phyloP scores from a whole-genome alignment of 2,888 invertebrate species.

The Perizoma affinitatum region DNA sequence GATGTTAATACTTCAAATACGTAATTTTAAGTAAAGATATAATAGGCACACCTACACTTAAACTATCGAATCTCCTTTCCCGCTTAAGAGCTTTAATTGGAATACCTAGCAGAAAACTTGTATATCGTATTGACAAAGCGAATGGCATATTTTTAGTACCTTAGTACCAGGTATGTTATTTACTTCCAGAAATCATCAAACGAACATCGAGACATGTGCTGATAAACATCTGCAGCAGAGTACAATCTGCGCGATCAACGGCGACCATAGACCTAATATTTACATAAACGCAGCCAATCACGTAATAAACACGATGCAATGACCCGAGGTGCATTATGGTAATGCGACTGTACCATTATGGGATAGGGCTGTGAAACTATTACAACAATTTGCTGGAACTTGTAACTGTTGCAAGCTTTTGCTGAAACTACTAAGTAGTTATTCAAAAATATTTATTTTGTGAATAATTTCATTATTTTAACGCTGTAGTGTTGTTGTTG shows the following conservation, averaged over 20 bases:
- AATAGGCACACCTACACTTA: too few species aligned
- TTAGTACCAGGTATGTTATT: too few species aligned
- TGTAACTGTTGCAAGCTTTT: not conserved
- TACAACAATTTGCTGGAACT: conserved; percentile 12
- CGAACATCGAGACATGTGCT: not conserved
- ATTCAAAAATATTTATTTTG: not conserved
- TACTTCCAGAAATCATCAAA: not conserved
- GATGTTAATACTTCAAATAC: too few species aligned
- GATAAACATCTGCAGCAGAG: conserved; percentile 22
- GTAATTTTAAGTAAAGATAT: too few species aligned
- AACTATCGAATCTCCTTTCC: too few species aligned
- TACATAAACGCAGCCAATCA: conserved; percentile 52
- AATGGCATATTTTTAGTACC: too few species aligned
- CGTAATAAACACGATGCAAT: conserved; percentile 48
- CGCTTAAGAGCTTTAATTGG: too few species aligned
- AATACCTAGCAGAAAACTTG: too few species aligned
- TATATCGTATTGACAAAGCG: too few species aligned
- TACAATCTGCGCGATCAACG: conserved; percentile 33
- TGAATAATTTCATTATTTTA: not conserved
- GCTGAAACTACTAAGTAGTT: not conserved
- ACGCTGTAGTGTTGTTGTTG: too few species aligned
- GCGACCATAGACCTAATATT: conserved; percentile 41
- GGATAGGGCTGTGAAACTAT: conserved; percentile 15
- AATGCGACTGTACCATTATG: conserved; percentile 22
- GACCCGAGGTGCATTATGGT: conserved; percentile 30